Evolutionary conservation across 2,888 invertebrate genomes (phyloP), one percentile per base, ranked within the genome.

Genomic region (Apotomis betuletana): DNA sequence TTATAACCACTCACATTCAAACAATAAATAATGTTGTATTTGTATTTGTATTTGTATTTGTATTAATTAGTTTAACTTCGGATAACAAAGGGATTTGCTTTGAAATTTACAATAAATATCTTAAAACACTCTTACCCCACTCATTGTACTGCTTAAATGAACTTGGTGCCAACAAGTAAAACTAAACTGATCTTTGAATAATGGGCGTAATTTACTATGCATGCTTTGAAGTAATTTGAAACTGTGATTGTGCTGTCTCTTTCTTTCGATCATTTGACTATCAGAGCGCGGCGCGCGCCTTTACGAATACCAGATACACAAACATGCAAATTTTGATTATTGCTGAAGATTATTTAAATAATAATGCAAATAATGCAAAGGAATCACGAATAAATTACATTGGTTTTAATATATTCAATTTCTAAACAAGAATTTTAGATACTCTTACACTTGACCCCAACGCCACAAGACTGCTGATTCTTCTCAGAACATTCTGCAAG

Each of bases 381-480:
- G 49, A 9, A 12, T 2, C 6, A 49, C 3, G 9, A 2, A 3
- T 10, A 49, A 49, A 49, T 10, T 49, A 9, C 9, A 49, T 49
- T 8, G 49, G 5, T 36, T 4, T 4, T 5, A 55, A 27, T 27
- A 27, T 27, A 27, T 27, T 27, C 2, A 27, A 6, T 6, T 41
- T 5, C 41, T 41, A 41, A 41, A 41, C n/a, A 74, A 54, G 10
- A 5, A 60, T 38, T 36, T 15, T 6, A 41, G 5, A 12, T 36
- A 51, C 52, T 91, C 95, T 94, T 92, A 97, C 97, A 82, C 95
- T 96, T 80, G 96, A 96, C 80, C 96, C 96, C 68, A 96, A 88
- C n/a, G 97, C 98, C 59, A 98, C 94, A 64, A 98, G 95, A 86
- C 96, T 98, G 82, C 97, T 97, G 64, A 98, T 97, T 79, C 98